Evolutionary conservation across 2,113 vertebrate species (phyloP).

Genomic region (Anthoscopus minutus): DNA sequence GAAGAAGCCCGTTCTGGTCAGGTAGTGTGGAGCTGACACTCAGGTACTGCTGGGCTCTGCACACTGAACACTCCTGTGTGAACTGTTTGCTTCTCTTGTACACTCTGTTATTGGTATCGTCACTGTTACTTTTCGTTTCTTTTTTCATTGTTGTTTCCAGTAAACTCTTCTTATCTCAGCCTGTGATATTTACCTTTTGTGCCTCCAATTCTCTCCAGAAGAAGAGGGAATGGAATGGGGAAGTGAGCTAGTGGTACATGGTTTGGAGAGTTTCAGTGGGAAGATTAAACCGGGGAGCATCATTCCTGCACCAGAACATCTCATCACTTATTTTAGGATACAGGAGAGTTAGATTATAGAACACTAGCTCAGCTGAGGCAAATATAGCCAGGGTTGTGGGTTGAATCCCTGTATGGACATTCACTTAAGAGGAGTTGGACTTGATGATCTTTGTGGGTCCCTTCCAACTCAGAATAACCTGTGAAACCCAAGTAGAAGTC

Average conservation of each 20-base stretch:
- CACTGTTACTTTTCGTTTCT: background rate
- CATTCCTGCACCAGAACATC: background rate
- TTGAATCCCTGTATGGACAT: background rate
- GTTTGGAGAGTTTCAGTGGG: background rate
- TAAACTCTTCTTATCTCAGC: background rate
- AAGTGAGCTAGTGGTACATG: fast-evolving
- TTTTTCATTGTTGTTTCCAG: background rate
- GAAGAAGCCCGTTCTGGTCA: background rate
- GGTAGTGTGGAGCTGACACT: background rate
- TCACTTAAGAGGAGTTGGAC: background rate
- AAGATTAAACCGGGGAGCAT: background rate
- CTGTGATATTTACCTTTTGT: background rate
- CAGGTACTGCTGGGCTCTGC: background rate
- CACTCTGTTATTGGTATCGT: too few relatives aligned
- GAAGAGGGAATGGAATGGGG: background rate
- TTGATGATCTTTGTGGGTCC: background rate
- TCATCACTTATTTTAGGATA: background rate
- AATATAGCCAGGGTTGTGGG: too few relatives aligned
- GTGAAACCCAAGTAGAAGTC: background rate
- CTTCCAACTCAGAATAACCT: background rate
- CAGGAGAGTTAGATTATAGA: background rate
- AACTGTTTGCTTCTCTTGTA: fast-evolving
- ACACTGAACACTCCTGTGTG: background rate
- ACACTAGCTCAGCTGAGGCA: background rate
- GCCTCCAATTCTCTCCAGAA: background rate